Evolutionary conservation across 2,888 invertebrate genomes (phyloP).

Genomic region (Melikaiella ostensackeni): DNA sequence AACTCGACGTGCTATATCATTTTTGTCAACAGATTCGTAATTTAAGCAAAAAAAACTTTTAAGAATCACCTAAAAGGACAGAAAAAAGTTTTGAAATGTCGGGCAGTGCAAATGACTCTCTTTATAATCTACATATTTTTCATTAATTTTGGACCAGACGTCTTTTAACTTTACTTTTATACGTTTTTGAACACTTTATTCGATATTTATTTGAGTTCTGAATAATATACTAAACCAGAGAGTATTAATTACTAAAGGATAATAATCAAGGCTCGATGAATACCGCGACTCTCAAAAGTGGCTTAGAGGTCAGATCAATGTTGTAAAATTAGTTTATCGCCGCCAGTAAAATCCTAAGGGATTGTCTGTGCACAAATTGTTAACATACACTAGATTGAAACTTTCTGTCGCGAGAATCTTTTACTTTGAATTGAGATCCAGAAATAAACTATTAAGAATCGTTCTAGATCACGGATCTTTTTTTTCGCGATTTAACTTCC

Average conservation of each 20-base stretch:
- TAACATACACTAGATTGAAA: slow-evolving; percentile 13
- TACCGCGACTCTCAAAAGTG: not conserved
- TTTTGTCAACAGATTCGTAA: too few species aligned
- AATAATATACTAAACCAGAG: too few species aligned
- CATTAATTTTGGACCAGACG: too few species aligned
- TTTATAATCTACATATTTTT: not conserved
- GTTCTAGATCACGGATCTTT: slow-evolving; percentile 10
- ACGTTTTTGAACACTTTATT: too few species aligned
- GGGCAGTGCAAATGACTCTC: not conserved
- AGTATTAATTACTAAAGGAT: not conserved
- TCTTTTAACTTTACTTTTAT: too few species aligned
- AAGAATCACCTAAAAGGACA: too few species aligned
- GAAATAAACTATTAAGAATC: slow-evolving; percentile 9
- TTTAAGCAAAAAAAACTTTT: too few species aligned
- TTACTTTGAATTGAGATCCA: slow-evolving; percentile 2
- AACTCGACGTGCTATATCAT: too few species aligned
- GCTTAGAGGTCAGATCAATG: slow-evolving; percentile 15
- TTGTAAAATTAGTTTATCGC: slow-evolving; percentile 31
- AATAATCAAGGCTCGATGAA: slow-evolving; percentile 15
- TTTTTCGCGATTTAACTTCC: slow-evolving; percentile 17
- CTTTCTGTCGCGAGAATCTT: slow-evolving; percentile 1
- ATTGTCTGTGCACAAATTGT: slow-evolving; percentile 3
- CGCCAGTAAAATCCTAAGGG: not conserved
- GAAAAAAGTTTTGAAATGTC: too few species aligned
- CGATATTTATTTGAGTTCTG: not conserved